Conservation (phyloP, 2,113 vertebrate genomes). For the Telmatochromis sp. region DNA sequence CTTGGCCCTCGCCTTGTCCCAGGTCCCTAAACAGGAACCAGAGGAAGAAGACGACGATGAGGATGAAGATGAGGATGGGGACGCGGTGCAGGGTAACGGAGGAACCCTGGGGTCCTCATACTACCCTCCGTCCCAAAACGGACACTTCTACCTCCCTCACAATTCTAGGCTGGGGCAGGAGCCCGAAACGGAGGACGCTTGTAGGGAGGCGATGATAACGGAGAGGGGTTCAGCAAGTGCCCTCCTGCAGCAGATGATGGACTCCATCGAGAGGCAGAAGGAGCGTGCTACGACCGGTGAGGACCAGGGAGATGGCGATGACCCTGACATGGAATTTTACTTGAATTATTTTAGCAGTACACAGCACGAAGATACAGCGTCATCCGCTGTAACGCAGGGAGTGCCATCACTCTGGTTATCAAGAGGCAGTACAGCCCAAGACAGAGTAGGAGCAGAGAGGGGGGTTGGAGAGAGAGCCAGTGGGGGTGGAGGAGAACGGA, state of each 20-base stretch:
- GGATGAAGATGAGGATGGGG: slow-evolving; percentile 72
- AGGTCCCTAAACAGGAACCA: slow-evolving; percentile 57
- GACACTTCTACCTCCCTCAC: slow-evolving; percentile 76
- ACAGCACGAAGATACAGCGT: slow-evolving; percentile 73
- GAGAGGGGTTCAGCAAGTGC: slow-evolving; percentile 83
- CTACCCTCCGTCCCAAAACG: slow-evolving; percentile 81
- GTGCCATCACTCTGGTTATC: slow-evolving; percentile 81
- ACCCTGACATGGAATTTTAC: slow-evolving; percentile 96
- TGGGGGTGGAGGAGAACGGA: slow-evolving; percentile 75
- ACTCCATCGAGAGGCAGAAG: slow-evolving; percentile 80
- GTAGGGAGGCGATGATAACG: slow-evolving; percentile 58
- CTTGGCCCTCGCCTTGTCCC: slow-evolving; percentile 58
- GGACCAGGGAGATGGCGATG: slow-evolving; percentile 83
- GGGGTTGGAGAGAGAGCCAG: slow-evolving; percentile 13
- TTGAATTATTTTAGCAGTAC: slow-evolving; percentile 95
- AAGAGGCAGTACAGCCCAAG: slow-evolving; percentile 65
- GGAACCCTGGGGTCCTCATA: slow-evolving; percentile 55
- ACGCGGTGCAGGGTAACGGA: slow-evolving; percentile 51
- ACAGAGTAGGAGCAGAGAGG: slow-evolving; percentile 17
- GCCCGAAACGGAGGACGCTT: slow-evolving; percentile 55
- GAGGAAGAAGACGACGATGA: slow-evolving; percentile 85
- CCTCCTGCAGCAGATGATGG: slow-evolving; percentile 94
- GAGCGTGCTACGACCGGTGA: slow-evolving; percentile 59
- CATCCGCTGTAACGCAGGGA: slow-evolving; percentile 71
- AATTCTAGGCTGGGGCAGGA: slow-evolving; percentile 71